Base-by-base conservation (phyloP, 1,140 invertebrate genomes). In the Kradibia gibbosae region DNA sequence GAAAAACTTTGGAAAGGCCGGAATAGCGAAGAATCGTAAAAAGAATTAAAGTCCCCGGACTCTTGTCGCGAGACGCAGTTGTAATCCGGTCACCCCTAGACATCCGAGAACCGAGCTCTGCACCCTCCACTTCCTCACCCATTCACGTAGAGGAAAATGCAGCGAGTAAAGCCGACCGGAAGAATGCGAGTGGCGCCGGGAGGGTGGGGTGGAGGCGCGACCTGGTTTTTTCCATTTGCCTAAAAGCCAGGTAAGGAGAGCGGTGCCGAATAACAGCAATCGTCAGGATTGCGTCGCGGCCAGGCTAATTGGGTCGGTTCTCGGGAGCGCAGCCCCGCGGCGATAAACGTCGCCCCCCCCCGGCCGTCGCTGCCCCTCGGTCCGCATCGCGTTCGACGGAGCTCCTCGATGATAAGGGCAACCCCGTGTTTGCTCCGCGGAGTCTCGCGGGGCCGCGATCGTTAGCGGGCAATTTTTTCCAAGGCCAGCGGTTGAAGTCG, bases 231-330 rank as follows among this genome's bases (percentile, higher is more conserved):
- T 48, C 62, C 45, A 45, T 71, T 78, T 71, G 7, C 77, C 55
- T 28, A 45, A 71, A 34, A 78, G 65, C 22, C 48, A 42, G 31
- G 13, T 78, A 78, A 78, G 55, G 22, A 57, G 45, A 31, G n/a
- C 10, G 3, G 1, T 62, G n/a, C 28, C 57, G 5, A 11, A 7
- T 13, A 17, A 34, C n/a, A 25, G 62, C 60, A 77, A 77, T 65
- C 39, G 67, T 25, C 60, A 45, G 55, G 4, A 67, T 67, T 77
- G 55, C 60, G 25, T 77, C 20, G 42, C 42, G 1, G 62, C 62
- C 31, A 55, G 45, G 65, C 34, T 78, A 78, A 78, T 78, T 78
- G 65, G 62, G 48, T 39, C 39, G 22, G 55, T 70, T 70, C 20
- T 34, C 7, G 48, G 25, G 70, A 48, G 42, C 22, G 4, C 10